Evolutionary conservation across 1,140 invertebrate species (phyloP).

Genomic region (Cotesia glomerata): DNA sequence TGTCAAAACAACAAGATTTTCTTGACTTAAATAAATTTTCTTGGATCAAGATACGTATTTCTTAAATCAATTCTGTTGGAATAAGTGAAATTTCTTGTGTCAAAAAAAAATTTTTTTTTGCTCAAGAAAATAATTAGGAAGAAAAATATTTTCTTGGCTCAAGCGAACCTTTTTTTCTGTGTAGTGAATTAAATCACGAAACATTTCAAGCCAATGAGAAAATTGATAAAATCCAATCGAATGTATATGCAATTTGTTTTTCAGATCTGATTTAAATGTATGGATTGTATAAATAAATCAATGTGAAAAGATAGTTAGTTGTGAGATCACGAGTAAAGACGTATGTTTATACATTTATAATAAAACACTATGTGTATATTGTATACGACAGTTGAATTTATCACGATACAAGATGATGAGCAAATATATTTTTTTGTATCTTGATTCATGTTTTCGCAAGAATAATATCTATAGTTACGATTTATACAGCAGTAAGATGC

Average conservation of each 20-base stretch:
- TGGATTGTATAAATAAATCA: not conserved
- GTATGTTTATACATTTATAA: not conserved
- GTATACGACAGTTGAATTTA: not conserved
- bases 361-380: not conserved
- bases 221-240: no score
- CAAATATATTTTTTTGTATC: slow-evolving; percentile 10
- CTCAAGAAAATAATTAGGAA: no score
- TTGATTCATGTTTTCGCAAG: slow-evolving; percentile 14
- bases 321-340: not conserved
- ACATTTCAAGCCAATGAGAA: no score
- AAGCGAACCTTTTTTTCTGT: no score
- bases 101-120: no score
- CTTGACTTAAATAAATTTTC: no score
- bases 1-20: no score
- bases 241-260: not conserved
- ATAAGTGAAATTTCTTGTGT: no score
- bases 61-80: no score
- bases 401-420: slow-evolving; percentile 9
- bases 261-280: not conserved
- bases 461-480: not conserved
- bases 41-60: no score
- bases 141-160: no score
- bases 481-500: not conserved
- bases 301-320: not conserved
- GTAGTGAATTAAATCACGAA: no score